Conservation (phyloP, 2,797 vertebrate species). For the Acrossocheilus wenchowensis region DNA sequence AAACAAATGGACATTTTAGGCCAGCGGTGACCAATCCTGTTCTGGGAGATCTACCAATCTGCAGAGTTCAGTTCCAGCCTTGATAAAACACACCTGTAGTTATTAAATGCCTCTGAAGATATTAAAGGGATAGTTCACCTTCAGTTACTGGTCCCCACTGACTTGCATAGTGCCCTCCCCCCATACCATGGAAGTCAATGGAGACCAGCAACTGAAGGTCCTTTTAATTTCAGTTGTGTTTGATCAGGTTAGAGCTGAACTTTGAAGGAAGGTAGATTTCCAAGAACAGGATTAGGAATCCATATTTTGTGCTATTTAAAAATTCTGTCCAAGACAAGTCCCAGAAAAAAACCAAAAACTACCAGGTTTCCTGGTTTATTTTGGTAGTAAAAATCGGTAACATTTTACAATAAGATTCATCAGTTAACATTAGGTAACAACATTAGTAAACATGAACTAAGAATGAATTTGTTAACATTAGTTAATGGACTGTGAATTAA, state of each 20-base stretch:
- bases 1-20: neutral
- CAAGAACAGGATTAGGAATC: neutral
- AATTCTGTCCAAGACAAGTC: too few species aligned
- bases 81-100: neutral
- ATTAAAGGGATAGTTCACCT: neutral
- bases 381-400: too few species aligned
- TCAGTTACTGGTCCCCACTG: neutral
- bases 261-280: neutral
- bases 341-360: too few species aligned
- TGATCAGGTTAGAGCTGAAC: neutral
- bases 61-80: neutral
- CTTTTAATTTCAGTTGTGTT: slow-evolving; percentile 2
- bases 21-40: neutral
- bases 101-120: neutral
- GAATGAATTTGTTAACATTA: too few species aligned
- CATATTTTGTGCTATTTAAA: neutral
- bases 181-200: neutral
- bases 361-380: neutral
- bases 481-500: too few species aligned
- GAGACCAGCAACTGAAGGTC: neutral
- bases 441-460: too few species aligned
- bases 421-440: too few species aligned
- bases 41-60: neutral
- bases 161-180: neutral
- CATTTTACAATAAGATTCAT: too few species aligned